These are phyloP conservation scores for Coregonus sp. DNA, from an alignment of 2,797 vertebrate species.

Conservation along the genomic window DNA sequence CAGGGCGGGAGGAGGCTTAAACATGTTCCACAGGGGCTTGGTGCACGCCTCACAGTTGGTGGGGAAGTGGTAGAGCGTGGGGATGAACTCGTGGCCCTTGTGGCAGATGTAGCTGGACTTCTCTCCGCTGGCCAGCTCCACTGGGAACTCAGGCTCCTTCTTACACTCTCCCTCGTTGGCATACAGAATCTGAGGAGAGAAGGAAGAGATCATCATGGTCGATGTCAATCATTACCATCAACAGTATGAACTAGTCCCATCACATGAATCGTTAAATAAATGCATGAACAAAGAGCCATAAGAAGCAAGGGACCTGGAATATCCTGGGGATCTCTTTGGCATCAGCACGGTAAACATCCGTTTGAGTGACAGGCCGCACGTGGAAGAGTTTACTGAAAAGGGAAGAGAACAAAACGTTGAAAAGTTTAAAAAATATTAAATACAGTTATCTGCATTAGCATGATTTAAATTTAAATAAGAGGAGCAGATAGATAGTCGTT, in stretches of 20 bases:
- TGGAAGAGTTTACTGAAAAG: constrained; percentile 91
- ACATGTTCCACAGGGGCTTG: constrained; percentile 92
- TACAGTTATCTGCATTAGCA: background rate
- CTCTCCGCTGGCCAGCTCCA: constrained; percentile 79
- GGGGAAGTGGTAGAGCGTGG: constrained; percentile 96
- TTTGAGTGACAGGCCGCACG: constrained; percentile 94
- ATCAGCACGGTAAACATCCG: constrained; percentile 96
- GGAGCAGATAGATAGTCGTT: background rate
- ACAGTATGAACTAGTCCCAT: background rate
- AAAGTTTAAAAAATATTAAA: background rate
- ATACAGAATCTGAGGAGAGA: constrained; percentile 84
- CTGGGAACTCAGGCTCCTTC: constrained; percentile 85
- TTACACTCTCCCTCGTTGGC: constrained; percentile 97
- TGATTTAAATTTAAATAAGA: too few species aligned
- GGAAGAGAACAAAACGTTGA: background rate
- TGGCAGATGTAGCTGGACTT: constrained; percentile 89
- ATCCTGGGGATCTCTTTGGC: constrained; percentile 94
- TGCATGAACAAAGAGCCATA: background rate
- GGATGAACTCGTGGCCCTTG: constrained; percentile 97
- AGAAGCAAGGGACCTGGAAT: constrained; percentile 84
- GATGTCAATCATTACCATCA: background rate
- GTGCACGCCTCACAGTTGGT: constrained; percentile 94
- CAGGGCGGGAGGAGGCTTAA: constrained; percentile 92
- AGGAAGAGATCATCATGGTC: background rate
- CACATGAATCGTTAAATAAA: background rate